Evolutionary conservation across 2,888 invertebrate species (phyloP).

Genomic region (Agrochola lychnidis): DNA sequence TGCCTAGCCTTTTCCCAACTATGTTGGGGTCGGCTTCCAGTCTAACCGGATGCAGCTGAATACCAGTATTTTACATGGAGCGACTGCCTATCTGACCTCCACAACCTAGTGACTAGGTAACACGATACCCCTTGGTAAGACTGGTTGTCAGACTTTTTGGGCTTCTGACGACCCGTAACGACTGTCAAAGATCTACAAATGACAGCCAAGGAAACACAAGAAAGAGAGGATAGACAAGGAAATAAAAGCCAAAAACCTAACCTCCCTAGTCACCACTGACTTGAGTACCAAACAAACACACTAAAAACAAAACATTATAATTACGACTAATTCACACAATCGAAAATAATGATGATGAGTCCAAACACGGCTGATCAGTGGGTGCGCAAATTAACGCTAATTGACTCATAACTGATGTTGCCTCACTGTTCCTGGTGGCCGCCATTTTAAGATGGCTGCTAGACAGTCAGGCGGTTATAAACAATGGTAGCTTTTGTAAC

Average conservation of each 20-base stretch:
- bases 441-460: conserved; percentile 13
- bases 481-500: not conserved
- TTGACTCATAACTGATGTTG: conserved; percentile 28
- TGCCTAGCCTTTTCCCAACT: too few relatives aligned
- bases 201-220: too few relatives aligned
- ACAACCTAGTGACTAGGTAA: too few relatives aligned
- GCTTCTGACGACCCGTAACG: too few relatives aligned
- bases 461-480: conserved; percentile 44
- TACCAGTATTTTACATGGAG: too few relatives aligned
- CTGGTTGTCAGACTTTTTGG: too few relatives aligned
- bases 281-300: conserved; percentile 8
- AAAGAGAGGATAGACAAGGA: not conserved
- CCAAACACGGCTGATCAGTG: conserved; percentile 52
- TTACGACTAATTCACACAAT: conserved; percentile 57
- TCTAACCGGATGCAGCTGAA: too few relatives aligned
- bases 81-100: too few relatives aligned
- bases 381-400: conserved; percentile 58
- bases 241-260: not conserved
- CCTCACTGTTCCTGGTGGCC: conserved; percentile 12
- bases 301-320: conserved; percentile 24
- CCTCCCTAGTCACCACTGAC: not conserved
- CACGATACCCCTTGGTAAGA: too few relatives aligned
- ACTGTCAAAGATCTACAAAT: too few relatives aligned
- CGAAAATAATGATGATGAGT: conserved; percentile 54
- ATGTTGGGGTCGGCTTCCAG: too few relatives aligned